Percentiles rank a stretch among this genome's conserved stretches.
Conservation (phyloP, 2,797 vertebrate genomes). For the Psittacula echo region DNA sequence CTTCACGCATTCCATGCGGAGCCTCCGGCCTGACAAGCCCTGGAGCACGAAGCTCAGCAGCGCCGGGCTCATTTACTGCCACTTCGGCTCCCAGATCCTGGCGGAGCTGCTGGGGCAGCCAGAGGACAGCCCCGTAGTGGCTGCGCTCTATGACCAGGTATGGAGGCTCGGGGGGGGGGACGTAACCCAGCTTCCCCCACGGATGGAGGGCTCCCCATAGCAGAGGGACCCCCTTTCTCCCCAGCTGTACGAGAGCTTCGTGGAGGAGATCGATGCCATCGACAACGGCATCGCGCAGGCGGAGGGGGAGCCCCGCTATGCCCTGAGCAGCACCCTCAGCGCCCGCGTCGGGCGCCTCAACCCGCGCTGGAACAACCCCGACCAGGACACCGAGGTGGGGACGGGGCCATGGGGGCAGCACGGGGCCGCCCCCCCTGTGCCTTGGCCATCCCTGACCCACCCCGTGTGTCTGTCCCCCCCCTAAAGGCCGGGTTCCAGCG, state of each 20-base stretch:
- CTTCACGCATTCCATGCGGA: constrained; percentile 87
- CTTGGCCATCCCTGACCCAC: accelerated
- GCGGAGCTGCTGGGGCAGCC: constrained; percentile 80
- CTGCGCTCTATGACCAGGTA: constrained; percentile 89
- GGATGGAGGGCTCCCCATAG: not conserved
- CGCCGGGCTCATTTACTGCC: constrained; percentile 90
- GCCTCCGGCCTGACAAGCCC: constrained; percentile 86
- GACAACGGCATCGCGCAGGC: constrained; percentile 93
- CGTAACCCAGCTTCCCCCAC: not conserved
- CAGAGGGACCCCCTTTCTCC: not conserved
- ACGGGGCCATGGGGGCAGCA: not conserved
- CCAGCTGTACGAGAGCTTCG: constrained; percentile 93
- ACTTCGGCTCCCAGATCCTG: constrained; percentile 88
- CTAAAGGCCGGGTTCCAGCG: constrained; percentile 85
- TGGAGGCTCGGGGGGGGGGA: not conserved
- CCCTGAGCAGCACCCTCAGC: constrained; percentile 86
- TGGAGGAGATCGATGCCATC: constrained; percentile 93
- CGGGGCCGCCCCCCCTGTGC: accelerated
- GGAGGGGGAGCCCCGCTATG: constrained; percentile 86
- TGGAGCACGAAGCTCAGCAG: constrained; percentile 97
- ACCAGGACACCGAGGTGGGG: constrained; percentile 90
- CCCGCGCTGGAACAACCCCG: constrained; percentile 90
- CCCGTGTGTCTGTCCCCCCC: not conserved
- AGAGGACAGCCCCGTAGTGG: constrained; percentile 80
- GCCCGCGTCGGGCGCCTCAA: constrained; percentile 89